Evolutionary conservation across 2,797 vertebrate species (phyloP).

Genomic region (Chanos chanos): DNA sequence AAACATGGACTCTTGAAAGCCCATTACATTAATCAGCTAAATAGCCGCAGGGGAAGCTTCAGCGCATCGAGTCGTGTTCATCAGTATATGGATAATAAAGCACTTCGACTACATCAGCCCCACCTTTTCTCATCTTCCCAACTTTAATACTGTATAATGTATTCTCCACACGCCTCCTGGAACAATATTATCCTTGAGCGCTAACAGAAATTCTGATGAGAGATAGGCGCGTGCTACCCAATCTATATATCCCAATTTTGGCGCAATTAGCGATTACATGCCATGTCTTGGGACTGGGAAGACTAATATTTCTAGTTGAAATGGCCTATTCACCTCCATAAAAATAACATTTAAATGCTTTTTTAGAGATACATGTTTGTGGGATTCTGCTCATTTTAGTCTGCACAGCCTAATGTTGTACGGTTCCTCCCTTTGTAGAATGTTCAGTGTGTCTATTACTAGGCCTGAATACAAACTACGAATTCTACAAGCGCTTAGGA

Average conservation of each 20-base stretch:
- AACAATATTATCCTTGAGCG: constrained; percentile 78
- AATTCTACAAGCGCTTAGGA: no score
- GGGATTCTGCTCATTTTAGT: constrained; percentile 11
- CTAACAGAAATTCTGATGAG: constrained; percentile 64
- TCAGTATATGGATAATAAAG: constrained; percentile 88
- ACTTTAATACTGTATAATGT: constrained; percentile 75
- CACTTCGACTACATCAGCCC: constrained; percentile 79
- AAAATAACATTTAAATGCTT: constrained; percentile 16
- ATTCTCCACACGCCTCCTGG: constrained; percentile 86
- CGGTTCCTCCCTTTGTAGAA: no score
- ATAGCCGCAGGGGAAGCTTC: constrained; percentile 76
- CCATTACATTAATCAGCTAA: constrained; percentile 91
- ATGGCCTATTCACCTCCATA: constrained; percentile 48
- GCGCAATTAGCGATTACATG: constrained; percentile 64
- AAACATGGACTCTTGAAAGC: constrained; percentile 89
- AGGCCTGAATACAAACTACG: no score
- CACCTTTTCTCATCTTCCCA: constrained; percentile 58
- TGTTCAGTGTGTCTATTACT: no score
- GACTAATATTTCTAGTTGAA: constrained; percentile 62
- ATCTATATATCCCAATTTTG: constrained; percentile 75
- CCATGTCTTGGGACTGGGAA: constrained; percentile 57
- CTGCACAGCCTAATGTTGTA: not conserved
- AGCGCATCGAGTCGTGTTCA: constrained; percentile 76
- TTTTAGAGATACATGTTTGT: constrained; percentile 23
- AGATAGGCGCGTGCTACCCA: constrained; percentile 73